Base-by-base conservation (phyloP, 2,797 vertebrate genomes). In the Syndactyla subalaris region DNA sequence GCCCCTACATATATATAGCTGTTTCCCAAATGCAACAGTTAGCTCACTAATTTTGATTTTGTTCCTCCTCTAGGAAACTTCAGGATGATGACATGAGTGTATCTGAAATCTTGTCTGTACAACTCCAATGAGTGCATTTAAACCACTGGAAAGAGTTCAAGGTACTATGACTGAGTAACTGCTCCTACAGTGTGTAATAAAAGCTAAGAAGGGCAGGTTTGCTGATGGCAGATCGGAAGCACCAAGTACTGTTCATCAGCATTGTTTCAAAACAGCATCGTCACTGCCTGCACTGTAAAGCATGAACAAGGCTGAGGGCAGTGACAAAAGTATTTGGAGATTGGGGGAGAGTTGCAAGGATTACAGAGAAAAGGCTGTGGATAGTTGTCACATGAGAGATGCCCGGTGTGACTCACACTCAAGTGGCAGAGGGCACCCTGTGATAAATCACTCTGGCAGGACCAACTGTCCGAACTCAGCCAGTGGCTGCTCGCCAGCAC, bases 251-350 rank as follows among this genome's bases (percentile, higher is more conserved):
- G 7, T 2, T 80, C 45, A 6, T 4, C 32, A 73, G 57, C 45
- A 2, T 6, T 11, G 14, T 6, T 87, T 5, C 68, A 46, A 52
- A 71, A 62, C 1, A 5, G 24, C 61, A 85, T 5, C 1, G 0
- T 4, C 48, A 17, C 54, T 13, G 32, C 45, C 14, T 0, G 14
- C 22, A 32, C 26, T 0, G 0, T 8, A 49, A 34, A 0, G 2
- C 59, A 38, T 0, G 1, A 48, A 45, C 6, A 1, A 8, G 68
- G 67, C 84, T 45, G 38, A 0, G 4, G 10, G 51, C 54, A 43
- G 27, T 3, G 7, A 41, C 49, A 43, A 0, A 36, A 80, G 57
- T 0, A 6, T 34, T 1, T 36, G 82, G 46, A 91, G 51, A 26
- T n/a, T 1, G 20, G 9, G 30, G 61, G 34, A 23, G 46, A 34